A percentile compares a stretch with the other conserved stretches of the same genome.
Evolutionary conservation across 2,888 invertebrate genomes (phyloP).

Genomic region (Plagodis pulveraria): DNA sequence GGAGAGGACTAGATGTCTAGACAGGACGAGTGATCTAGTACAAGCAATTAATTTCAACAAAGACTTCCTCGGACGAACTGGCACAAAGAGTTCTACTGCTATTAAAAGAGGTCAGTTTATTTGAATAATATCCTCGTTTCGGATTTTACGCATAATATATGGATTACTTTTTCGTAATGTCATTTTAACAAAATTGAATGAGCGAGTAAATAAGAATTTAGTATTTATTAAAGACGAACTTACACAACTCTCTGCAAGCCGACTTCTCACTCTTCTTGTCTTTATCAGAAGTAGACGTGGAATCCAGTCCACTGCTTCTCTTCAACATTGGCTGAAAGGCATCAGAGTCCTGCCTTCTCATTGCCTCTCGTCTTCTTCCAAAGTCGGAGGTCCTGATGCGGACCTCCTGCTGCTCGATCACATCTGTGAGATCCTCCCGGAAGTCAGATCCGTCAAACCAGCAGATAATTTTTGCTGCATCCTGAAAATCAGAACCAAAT

Average conservation of each 20-base stretch:
- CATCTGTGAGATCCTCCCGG: conserved; percentile 75
- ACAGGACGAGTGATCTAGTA: too few relatives aligned
- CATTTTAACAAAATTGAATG: too few relatives aligned
- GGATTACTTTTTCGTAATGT: too few relatives aligned
- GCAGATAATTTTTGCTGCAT: conserved; percentile 78
- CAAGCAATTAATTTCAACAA: too few relatives aligned
- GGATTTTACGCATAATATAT: too few relatives aligned
- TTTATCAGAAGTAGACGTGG: conserved; percentile 64
- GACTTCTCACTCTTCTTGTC: conserved; percentile 67
- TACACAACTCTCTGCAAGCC: conserved; percentile 69
- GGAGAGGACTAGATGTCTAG: too few relatives aligned
- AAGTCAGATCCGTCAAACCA: conserved; percentile 82
- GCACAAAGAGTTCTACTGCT: too few relatives aligned
- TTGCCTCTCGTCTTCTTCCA: conserved; percentile 53
- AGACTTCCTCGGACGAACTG: too few relatives aligned
- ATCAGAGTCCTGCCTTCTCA: conserved; percentile 70
- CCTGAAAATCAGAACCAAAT: conserved; percentile 50
- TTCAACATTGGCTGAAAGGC: conserved; percentile 77
- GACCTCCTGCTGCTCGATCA: conserved; percentile 79
- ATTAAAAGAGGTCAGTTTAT: too few relatives aligned
- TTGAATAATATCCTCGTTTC: too few relatives aligned
- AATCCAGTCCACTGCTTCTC: conserved; percentile 69
- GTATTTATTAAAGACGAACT: conserved; percentile 37
- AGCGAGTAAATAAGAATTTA: too few relatives aligned
- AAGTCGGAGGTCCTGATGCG: conserved; percentile 71